These are phyloP conservation scores for Rhodinocichla rosea DNA, from an alignment of 2,113 vertebrate genomes.

Conservation along the genomic window DNA sequence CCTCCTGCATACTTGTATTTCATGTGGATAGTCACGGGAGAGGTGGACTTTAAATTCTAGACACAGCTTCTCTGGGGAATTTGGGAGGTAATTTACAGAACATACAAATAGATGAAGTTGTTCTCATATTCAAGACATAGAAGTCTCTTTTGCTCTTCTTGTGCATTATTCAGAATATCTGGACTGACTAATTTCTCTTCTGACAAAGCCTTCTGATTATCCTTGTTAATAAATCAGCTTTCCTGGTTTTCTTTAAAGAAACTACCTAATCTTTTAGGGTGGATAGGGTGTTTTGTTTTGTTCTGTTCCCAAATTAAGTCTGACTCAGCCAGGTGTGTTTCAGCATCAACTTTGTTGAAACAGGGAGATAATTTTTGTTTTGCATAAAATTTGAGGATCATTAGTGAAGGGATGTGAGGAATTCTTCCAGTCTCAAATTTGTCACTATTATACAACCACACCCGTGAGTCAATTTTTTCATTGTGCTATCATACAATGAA, in stretches of 20 bases:
- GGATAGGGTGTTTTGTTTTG: conserved; percentile 16
- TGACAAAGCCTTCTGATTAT: not conserved
- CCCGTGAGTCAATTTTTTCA: not conserved
- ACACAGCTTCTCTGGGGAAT: not conserved
- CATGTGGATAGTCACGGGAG: not conserved
- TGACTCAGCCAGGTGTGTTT: conserved; percentile 43
- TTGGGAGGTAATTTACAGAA: not conserved
- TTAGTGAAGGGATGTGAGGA: conserved; percentile 8
- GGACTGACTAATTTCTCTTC: not conserved
- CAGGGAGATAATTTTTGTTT: conserved; percentile 1
- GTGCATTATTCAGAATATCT: not conserved
- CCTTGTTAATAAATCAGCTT: not conserved
- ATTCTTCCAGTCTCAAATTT: conserved; percentile 30
- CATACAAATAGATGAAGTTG: not conserved
- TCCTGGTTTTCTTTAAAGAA: conserved; percentile 29
- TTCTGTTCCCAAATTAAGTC: conserved; percentile 34
- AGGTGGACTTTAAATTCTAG: not conserved
- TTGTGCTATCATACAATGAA: conserved; percentile 18
- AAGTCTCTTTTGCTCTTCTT: not conserved
- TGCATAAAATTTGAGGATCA: conserved; percentile 4
- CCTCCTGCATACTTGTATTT: not conserved
- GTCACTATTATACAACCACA: not conserved
- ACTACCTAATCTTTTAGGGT: not conserved
- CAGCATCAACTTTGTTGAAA: conserved; percentile 15
- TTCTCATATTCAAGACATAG: not conserved